phyloP scores from a whole-genome alignment of 2,113 vertebrate species.

The Salvelinus sp. region DNA sequence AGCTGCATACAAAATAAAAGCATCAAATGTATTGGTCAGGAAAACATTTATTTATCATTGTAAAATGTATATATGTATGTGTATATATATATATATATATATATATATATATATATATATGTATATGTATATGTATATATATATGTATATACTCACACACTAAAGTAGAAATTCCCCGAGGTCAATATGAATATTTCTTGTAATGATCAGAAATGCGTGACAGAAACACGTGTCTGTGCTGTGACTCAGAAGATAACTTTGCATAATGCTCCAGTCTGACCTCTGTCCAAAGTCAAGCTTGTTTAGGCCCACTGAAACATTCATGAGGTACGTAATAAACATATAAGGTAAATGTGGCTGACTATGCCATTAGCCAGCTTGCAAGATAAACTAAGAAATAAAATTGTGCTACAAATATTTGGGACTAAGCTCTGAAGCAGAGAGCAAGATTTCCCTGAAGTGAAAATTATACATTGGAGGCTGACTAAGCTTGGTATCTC shows the following conservation, averaged over 20 bases:
- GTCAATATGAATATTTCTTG: no score
- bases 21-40: neutral
- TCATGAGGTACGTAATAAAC: slow-evolving; percentile 9
- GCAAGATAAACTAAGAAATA: neutral
- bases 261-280: slow-evolving; percentile 10
- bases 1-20: neutral
- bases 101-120: no score
- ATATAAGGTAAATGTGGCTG: slow-evolving; percentile 16
- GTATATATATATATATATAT: no score
- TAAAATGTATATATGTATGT: no score
- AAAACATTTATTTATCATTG: no score
- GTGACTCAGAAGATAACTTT: neutral
- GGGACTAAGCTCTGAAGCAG: neutral
- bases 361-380: slow-evolving; percentile 2
- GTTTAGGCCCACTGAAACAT: slow-evolving; percentile 21
- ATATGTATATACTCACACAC: no score
- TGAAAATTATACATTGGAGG: slow-evolving; percentile 6
- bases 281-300: slow-evolving; percentile 26
- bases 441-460: neutral
- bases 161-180: no score
- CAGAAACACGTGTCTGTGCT: neutral
- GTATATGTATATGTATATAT: no score
- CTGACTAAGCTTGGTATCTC: slow-evolving; percentile 21
- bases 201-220: no score
- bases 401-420: neutral